Evolutionary conservation across 2,113 vertebrate species (phyloP), one percentile per base, ranked within the genome.

Genomic region (Seriola quinqueradiata): DNA sequence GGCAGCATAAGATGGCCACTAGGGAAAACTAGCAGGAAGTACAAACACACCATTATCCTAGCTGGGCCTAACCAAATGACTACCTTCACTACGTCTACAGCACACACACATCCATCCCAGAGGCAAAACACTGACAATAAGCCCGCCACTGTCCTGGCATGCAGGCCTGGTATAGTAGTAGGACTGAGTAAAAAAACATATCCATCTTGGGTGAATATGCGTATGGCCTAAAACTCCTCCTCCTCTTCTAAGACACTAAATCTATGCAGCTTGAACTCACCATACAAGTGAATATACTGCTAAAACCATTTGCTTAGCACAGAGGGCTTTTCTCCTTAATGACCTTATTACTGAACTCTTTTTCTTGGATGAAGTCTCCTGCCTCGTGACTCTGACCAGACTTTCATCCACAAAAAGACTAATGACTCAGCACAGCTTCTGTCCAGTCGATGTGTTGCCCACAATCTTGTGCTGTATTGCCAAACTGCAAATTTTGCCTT

Each of bases 41-140:
- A 79, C 64, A 93, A 90, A 91, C 84, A 90, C 82, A 82, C 38
- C 59, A 89, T 91, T 87, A 91, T 75, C 77, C 63, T 42, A 36
- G 71, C 69, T 38, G 54, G 34, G 75, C 58, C 69, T 16, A 70
- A 55, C 76, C 86, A 91, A 91, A 92, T 80, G n/a, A 87, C 78
- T 85, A 84, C 83, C 81, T 87, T 83, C 72, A 40, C 67, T 76
- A 36, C 66, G 38, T 89, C 36, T 71, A 44, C 76, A 75, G 72
- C 19, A 11, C 19, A 32, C 75, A 83, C 66, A 84, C 59, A 66
- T 28, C 40, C 75, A 74, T 63, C 77, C 70, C 72, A 78, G 48
- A 78, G 55, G 75, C 61, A 80, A 68, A 77, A 83, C 73, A 81
- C 54, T 34, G 61, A 77, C 82, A 84, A 59, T 46, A 70, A 66